Percentiles rank a stretch among this genome's conserved stretches.
Evolutionary conservation across 2,888 invertebrate genomes (phyloP).

Genomic region (Chrysina gloriosa): DNA sequence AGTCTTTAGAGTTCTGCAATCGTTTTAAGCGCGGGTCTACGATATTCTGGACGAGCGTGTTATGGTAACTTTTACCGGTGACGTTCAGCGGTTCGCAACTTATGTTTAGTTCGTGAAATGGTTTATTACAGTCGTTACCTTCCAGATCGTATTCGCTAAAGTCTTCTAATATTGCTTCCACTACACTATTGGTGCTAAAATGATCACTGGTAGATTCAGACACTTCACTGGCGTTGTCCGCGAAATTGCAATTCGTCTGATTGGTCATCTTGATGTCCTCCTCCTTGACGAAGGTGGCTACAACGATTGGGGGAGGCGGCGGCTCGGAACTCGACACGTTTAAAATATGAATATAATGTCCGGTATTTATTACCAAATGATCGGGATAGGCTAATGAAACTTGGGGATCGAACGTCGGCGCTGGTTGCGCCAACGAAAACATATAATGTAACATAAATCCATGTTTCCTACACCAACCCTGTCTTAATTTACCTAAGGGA

Average conservation of each 20-base stretch:
- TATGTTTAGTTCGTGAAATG: conserved; percentile 65
- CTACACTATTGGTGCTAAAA: conserved; percentile 59
- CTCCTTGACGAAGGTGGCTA: conserved; percentile 55
- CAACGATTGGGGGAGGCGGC: conserved; percentile 48
- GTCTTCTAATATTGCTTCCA: conserved; percentile 64
- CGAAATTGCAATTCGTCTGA: conserved; percentile 52
- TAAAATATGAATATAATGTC: conserved; percentile 64
- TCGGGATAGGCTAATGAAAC: conserved; percentile 63
- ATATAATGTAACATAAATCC: conserved; percentile 93
- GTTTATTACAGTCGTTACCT: conserved; percentile 63
- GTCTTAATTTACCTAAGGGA: conserved; percentile 50
- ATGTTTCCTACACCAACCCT: conserved; percentile 80
- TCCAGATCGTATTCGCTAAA: conserved; percentile 65
- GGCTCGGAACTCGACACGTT: conserved; percentile 61
- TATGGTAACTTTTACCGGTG: conserved; percentile 65
- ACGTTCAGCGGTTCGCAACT: conserved; percentile 65
- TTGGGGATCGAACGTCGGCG: conserved; percentile 68
- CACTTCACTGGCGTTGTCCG: conserved; percentile 61
- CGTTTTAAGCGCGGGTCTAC: conserved; percentile 63
- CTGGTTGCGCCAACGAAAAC: conserved; percentile 84
- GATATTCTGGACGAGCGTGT: conserved; percentile 62
- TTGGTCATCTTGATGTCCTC: conserved; percentile 51
- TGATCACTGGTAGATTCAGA: conserved; percentile 62
- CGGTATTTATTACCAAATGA: conserved; percentile 64
- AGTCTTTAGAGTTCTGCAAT: conserved; percentile 59